Evolutionary conservation across 1,140 invertebrate genomes (phyloP).

Genomic region (Brachionus paranguensis): DNA sequence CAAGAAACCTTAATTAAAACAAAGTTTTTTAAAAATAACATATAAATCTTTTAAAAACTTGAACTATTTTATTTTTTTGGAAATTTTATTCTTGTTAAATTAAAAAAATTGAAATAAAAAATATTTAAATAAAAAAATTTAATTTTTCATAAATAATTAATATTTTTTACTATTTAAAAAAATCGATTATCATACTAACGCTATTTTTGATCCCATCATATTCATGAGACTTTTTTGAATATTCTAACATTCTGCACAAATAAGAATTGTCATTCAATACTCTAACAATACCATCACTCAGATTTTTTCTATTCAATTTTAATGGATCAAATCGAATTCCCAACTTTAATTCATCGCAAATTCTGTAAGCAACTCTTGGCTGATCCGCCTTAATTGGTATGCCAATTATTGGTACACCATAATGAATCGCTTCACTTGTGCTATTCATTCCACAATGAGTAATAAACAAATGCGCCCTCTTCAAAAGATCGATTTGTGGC

Average conservation of each 20-base stretch:
- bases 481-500: background rate
- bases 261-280: background rate
- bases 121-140: no score
- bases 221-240: background rate
- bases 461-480: conserved; percentile 19
- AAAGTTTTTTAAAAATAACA: no score
- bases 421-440: conserved; percentile 20
- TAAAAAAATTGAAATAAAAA: no score
- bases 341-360: background rate
- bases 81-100: no score
- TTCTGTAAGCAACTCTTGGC: background rate
- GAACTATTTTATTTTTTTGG: no score
- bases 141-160: no score
- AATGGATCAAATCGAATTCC: background rate
- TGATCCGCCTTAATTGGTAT: conserved; percentile 17
- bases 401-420: conserved; percentile 22
- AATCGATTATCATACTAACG: background rate
- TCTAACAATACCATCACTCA: background rate
- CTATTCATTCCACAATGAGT: conserved; percentile 39
- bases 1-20: no score
- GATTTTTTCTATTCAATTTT: background rate
- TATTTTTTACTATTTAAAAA: background rate
- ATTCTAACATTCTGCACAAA: background rate
- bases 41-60: no score
- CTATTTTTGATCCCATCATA: background rate